Evolutionary conservation across 2,113 vertebrate genomes (phyloP).

Genomic region (Mustelus asterias): DNA sequence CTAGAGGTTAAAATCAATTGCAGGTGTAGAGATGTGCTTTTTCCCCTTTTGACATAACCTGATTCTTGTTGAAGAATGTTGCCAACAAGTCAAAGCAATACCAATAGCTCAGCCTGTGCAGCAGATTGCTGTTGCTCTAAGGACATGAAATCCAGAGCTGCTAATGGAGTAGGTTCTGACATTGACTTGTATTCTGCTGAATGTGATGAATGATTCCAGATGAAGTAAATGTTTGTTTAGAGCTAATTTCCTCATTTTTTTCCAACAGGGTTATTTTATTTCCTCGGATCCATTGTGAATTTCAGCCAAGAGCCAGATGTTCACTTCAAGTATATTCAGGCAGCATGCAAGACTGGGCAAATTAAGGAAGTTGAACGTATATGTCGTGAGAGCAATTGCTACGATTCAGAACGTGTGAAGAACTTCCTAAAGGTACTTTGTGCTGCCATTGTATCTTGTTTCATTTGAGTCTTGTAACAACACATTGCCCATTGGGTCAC

Average conservation of each 20-base stretch:
- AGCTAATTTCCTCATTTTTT: neutral
- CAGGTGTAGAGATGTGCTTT: neutral
- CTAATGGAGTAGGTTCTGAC: neutral
- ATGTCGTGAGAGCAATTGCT: constrained; percentile 85
- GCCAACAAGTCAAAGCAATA: no score
- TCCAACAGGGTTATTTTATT: constrained; percentile 80
- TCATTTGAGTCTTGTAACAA: neutral
- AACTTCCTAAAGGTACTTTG: constrained; percentile 80
- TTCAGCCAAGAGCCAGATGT: constrained; percentile 91
- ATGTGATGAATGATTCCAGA: no score
- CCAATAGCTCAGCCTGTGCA: no score
- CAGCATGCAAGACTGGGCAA: constrained; percentile 87
- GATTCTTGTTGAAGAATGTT: no score
- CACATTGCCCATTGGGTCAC: neutral
- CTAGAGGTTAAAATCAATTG: neutral
- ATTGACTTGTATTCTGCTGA: neutral
- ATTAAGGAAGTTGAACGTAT: constrained; percentile 92
- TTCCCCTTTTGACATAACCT: neutral
- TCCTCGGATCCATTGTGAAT: constrained; percentile 89
- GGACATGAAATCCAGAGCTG: neutral
- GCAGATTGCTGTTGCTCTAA: neutral
- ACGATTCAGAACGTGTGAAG: constrained; percentile 81
- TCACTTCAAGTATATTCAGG: constrained; percentile 90
- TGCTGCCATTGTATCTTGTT: no score
- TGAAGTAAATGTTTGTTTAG: neutral